Evolutionary conservation across 1,140 invertebrate genomes (phyloP), one percentile per base, ranked within the genome.

Genomic region (Euura saliciscinereae): DNA sequence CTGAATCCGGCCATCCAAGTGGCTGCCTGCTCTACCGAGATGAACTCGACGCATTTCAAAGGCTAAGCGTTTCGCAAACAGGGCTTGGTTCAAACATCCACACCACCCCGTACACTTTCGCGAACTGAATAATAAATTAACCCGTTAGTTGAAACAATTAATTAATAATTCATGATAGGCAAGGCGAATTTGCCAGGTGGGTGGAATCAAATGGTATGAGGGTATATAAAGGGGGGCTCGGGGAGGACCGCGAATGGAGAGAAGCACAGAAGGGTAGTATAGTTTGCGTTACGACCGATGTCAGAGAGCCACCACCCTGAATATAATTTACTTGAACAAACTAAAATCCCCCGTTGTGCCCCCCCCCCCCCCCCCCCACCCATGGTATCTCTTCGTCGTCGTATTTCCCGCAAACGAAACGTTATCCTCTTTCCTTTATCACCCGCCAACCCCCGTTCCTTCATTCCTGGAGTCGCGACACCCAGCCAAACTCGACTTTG

Each of bases 141-240:
- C 77, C 83, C 79, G 81, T 85, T 85, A 86, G 84, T 85, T 86
- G 85, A 88, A 86, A 88, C 86, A 87, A 88, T 87, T 87, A 87
- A 88, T 88, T 87, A 88, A 88, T 88, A 88, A 88, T 88, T 88
- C 86, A 88, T 87, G 86, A 86, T 85, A 86, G 83, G 80, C 78
- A 80, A 83, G 79, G 79, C 79, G 82, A 82, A 83, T 82, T 82
- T 78, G 75, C 80, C 78, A 81, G 82, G 78, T 81, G 79, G 78
- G 75, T 76, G 78, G 76, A 76, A 75, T 59, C 3, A 59, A 59
- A 59, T 59, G 46, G 46, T 51, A 51, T 51, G 2, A 7, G 11
- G 6, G 11, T 51, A 51, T 51, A 51, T 28, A 28, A 28, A 28
- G 28, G 28, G 28, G 28, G 28, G 28, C 28, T 28, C 28, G 28